Evolutionary conservation across 2,797 vertebrate species (phyloP), one percentile per base, ranked within the genome.

Genomic region (Alfaro cultratus): DNA sequence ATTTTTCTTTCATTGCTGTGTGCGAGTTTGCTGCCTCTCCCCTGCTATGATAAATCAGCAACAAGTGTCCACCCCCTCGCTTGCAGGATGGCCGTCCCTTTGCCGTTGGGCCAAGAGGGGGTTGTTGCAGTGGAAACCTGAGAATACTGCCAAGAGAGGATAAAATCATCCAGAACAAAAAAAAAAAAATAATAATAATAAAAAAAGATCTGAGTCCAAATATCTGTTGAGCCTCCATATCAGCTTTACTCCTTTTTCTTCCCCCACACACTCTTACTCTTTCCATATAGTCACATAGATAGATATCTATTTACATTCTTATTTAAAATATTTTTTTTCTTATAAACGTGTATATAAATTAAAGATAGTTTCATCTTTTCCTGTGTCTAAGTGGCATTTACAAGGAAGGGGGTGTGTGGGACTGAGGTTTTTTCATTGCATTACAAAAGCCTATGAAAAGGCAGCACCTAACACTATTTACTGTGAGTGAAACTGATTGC

Each of bases 391-490:
- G 95, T 96, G 95, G 94, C 95, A 94, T 96, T 94, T 94, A 93
- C 91, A 93, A 94, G 92, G 94, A 92, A 91, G 93, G 92, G 93
- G 94, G 94, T 91, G 81, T 49, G 79, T 89, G 94, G 96, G 94
- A 95, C 90, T 96, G 95, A 96, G 96, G 96, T 71, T 96, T 95
- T 94, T 86, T 95, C 94, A 94, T 94, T 96, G 95, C 91, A 93
- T 94, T 93, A 92, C 90, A 94, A 93, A 90, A 92, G 94, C 93
- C 93, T 93, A 86, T 88, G 85, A 90, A 89, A 91, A 93, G 95
- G 94, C 94, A 96, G 95, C 95, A 95, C 94, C 94, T 77, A 95
- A 95, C 94, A 95, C 94, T 85, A 83, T 93, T 86, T 89, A 81
- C 87, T 90, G 86, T 87, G 76, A 87, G 83, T 85, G 77, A 81